A percentile compares a stretch with the other conserved stretches of the same genome.
These are phyloP conservation scores for Conomelus anceps DNA, from an alignment of 2,888 invertebrate genomes.

Conservation along the genomic window DNA sequence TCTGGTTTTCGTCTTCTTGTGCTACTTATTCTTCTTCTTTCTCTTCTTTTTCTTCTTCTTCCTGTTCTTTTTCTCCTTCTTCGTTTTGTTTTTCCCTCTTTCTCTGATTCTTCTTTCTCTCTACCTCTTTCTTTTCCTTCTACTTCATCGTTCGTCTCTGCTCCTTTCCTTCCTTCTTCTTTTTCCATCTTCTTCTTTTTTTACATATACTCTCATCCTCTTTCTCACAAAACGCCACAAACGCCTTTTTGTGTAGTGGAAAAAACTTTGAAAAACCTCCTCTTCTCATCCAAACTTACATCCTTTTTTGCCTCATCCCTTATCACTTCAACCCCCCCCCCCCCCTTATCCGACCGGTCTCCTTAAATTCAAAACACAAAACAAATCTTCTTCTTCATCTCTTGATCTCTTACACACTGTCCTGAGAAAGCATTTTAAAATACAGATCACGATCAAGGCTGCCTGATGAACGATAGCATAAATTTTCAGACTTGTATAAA, in stretches of 20 bases:
- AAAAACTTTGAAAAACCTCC: background rate
- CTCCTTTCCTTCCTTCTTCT: no score
- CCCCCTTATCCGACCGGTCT: background rate
- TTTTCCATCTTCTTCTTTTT: no score
- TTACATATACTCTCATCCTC: no score
- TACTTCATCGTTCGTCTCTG: no score
- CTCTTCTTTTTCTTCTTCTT: no score
- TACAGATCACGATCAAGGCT: background rate
- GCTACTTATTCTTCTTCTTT: background rate
- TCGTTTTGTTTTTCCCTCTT: background rate
- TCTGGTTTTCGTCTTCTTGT: background rate
- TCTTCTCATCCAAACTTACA: slow-evolving; percentile 2
- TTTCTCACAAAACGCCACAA: no score
- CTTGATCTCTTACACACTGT: background rate
- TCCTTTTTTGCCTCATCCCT: background rate
- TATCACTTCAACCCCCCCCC: background rate
- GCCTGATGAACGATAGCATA: background rate
- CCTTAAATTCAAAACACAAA: background rate
- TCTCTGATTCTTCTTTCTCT: background rate
- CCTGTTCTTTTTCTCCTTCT: background rate
- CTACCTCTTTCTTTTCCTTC: background rate
- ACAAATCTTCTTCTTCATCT: background rate
- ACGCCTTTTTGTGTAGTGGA: background rate
- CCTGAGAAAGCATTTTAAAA: background rate
- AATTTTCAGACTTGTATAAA: background rate